Evolutionary conservation across 2,113 vertebrate species (phyloP), one percentile per base, ranked within the genome.

Genomic region (Apodemus sylvaticus): DNA sequence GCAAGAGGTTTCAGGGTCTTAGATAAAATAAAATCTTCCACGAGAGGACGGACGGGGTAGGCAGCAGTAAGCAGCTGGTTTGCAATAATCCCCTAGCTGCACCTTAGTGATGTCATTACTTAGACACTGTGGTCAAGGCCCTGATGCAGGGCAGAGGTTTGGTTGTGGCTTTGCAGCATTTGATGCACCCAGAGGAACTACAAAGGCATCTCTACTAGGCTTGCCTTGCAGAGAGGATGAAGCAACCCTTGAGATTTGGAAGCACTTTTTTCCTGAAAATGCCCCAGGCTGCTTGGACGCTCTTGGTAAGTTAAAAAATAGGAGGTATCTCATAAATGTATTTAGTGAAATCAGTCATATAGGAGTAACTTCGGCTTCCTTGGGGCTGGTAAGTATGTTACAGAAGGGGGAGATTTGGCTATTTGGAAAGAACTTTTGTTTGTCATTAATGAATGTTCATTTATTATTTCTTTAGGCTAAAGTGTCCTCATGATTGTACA

Each of bases 401-500:
- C 5, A 1, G 42, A 70, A 64, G 31, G 73, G 19, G 22, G 39
- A 77, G 48, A 5, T 12, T 29, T 58, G 48, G 12, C 8, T 11
- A 22, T 5, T 16, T 29, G 53, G 5, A 1, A 0, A 62, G 45
- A 86, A 39, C 29, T 48, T 55, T 36, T 45, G 16, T 55, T 53
- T 20, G 29, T 94, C 78, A 82, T 42, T 89, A n/a, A 11, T n/a
- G 10, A 2, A 6, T 71, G 1, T 51, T 83, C 22, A 53, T 81
- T 24, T 77, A 17, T 81, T 53, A 0, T 76, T 71, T 81, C 36
- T 89, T 55, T 26, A 94, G 88, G 66, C 8, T n/a, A 5, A 92
- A 1, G 13, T n/a, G 8, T 45, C 86, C 51, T 51, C 89, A 90
- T 1, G 13, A 97, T 96, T 92, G 64, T 98, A 14, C 93, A 94